Conservation (phyloP, 2,888 invertebrate genomes). For the Lampropteryx suffumata region DNA sequence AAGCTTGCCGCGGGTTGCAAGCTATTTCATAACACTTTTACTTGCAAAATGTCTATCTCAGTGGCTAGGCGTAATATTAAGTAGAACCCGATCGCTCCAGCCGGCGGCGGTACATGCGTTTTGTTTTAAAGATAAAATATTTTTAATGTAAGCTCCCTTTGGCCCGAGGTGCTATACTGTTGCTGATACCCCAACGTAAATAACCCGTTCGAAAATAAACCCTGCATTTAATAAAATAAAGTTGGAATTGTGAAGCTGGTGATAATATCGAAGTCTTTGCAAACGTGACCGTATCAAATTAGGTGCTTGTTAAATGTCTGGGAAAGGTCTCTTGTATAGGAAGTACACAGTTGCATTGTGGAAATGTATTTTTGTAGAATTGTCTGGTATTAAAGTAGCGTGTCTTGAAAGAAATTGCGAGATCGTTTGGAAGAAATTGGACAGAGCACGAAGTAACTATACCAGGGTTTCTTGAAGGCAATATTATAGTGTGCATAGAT, state of each 20-base stretch:
- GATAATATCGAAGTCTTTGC: slow-evolving; percentile 11
- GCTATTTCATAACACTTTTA: no score
- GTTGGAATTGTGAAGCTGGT: background rate
- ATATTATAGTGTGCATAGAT: no score
- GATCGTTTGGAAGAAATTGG: background rate
- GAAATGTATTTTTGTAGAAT: slow-evolving; percentile 18
- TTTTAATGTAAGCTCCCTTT: slow-evolving; percentile 45
- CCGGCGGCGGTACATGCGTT: slow-evolving; percentile 50
- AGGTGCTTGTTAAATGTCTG: slow-evolving; percentile 37
- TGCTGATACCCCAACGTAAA: slow-evolving; percentile 11
- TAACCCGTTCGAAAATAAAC: slow-evolving; percentile 8
- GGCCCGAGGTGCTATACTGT: slow-evolving; percentile 39
- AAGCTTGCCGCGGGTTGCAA: no score
- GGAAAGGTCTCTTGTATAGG: slow-evolving; percentile 26
- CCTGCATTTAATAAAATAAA: slow-evolving; percentile 2
- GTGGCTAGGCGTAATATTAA: slow-evolving; percentile 17
- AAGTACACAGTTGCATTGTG: slow-evolving; percentile 28
- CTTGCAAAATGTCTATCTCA: background rate
- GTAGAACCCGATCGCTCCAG: slow-evolving; percentile 29
- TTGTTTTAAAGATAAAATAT: slow-evolving; percentile 54
- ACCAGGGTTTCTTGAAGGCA: no score
- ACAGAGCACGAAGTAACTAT: background rate
- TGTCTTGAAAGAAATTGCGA: no score
- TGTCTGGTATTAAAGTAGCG: slow-evolving; percentile 7
- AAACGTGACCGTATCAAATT: slow-evolving; percentile 40